Conservation (phyloP, 1,140 invertebrate species). For the Drosophila rufa region DNA sequence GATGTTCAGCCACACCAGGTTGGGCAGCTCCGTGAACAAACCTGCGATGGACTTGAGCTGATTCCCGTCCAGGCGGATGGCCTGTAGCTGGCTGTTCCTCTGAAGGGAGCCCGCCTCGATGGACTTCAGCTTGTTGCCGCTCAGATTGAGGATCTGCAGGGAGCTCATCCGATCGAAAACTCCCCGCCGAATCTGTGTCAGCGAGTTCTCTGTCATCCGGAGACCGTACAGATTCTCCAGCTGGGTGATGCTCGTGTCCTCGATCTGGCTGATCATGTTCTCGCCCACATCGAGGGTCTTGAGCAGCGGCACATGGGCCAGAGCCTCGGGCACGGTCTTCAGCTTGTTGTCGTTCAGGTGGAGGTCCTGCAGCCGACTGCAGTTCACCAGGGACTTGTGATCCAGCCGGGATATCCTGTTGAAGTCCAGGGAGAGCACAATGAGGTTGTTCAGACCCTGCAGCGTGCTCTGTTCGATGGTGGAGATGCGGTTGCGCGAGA, state of each 20-base stretch:
- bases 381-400: conserved; percentile 92
- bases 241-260: conserved; percentile 92
- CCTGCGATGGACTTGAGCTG: conserved; percentile 93
- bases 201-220: conserved; percentile 94
- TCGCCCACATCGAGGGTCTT: conserved; percentile 95
- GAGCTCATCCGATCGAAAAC: conserved; percentile 93
- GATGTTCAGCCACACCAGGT: conserved; percentile 96
- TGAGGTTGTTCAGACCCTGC: conserved; percentile 91
- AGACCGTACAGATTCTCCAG: conserved; percentile 92
- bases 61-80: conserved; percentile 95
- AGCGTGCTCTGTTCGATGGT: conserved; percentile 92
- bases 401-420: conserved; percentile 93
- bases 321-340: conserved; percentile 92
- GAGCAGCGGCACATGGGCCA: conserved; percentile 91
- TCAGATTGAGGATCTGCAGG: conserved; percentile 94
- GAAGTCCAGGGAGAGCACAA: conserved; percentile 93
- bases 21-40: conserved; percentile 93
- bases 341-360: conserved; percentile 96
- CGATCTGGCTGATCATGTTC: conserved; percentile 93
- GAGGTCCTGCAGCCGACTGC: conserved; percentile 93
- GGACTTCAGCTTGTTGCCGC: conserved; percentile 93
- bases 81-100: conserved; percentile 92
- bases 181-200: conserved; percentile 93
- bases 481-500: conserved; percentile 94
- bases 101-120: conserved; percentile 95